Conservation (phyloP, 2,888 invertebrate species). For the Polyommatus icarus region DNA sequence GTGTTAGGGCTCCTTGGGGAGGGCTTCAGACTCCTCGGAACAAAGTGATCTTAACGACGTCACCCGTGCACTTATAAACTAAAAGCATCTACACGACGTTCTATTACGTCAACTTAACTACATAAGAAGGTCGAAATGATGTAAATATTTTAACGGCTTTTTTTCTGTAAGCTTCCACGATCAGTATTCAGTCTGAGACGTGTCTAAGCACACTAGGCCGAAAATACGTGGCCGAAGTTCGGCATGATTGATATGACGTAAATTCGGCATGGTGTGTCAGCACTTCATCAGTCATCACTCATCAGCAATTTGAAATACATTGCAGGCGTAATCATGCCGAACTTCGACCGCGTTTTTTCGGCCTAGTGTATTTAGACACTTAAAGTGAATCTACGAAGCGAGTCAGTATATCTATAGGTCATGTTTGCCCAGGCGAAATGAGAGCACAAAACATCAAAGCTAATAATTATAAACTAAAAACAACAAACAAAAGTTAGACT, state of each 20-base stretch:
- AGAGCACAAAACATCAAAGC: neutral
- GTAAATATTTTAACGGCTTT: neutral
- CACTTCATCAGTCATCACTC: too few species aligned
- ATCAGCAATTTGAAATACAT: too few species aligned
- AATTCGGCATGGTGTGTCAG: too few species aligned
- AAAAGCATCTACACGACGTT: conserved; percentile 2
- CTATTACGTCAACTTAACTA: neutral
- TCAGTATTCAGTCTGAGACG: too few species aligned
- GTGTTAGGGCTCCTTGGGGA: neutral
- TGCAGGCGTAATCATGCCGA: too few species aligned
- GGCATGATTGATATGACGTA: too few species aligned
- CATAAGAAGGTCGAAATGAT: neutral
- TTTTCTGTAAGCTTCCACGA: too few species aligned
- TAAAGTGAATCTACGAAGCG: too few species aligned
- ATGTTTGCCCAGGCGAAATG: neutral
- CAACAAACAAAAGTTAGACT: conserved; percentile 3
- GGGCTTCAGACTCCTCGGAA: conserved; percentile 2
- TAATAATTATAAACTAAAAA: neutral
- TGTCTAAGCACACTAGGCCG: too few species aligned
- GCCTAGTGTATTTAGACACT: too few species aligned
- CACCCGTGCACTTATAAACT: conserved; percentile 18
- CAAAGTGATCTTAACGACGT: conserved; percentile 24
- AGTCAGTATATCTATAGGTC: neutral
- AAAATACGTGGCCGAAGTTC: too few species aligned
- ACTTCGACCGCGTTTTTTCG: too few species aligned